Conservation (phyloP, 1,140 invertebrate genomes). For the Cydia amplana region DNA sequence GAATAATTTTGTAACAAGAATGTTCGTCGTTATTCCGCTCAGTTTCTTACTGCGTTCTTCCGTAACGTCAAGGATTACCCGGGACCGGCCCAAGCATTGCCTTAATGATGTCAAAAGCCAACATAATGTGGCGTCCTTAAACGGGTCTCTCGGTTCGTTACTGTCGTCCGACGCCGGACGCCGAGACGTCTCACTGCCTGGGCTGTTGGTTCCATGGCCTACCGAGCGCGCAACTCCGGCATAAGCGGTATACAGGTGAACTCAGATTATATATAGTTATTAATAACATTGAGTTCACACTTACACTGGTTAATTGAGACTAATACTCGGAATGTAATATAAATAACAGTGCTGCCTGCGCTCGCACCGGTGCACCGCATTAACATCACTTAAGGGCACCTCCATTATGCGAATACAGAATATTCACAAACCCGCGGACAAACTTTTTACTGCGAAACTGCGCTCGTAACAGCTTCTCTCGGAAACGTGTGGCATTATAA, state of each 20-base stretch:
- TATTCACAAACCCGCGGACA: conserved; percentile 36
- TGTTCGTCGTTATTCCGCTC: conserved; percentile 4
- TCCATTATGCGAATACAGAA: conserved; percentile 43
- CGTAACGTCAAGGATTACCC: conserved; percentile 50
- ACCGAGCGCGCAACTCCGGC: neutral
- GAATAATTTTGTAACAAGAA: conserved; percentile 5
- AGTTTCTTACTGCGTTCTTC: conserved; percentile 36
- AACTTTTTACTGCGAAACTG: conserved; percentile 40
- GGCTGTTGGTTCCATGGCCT: neutral
- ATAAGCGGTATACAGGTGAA: neutral
- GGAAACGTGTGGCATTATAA: conserved; percentile 45
- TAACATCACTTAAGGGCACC: conserved; percentile 40
- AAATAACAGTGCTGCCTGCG: conserved; percentile 20
- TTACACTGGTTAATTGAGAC: neutral
- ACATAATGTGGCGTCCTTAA: conserved; percentile 66
- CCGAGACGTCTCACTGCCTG: conserved; percentile 60
- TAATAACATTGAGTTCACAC: neutral
- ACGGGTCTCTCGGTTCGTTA: conserved; percentile 66
- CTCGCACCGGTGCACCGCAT: conserved; percentile 48
- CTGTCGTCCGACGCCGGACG: conserved; percentile 53
- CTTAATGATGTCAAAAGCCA: conserved; percentile 75
- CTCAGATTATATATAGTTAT: neutral
- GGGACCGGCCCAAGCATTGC: conserved; percentile 45
- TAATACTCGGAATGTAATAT: neutral
- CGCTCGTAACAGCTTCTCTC: conserved; percentile 31